Percentiles rank a stretch among this genome's conserved stretches.
phyloP scores from a whole-genome alignment of 2,113 vertebrate genomes.

The Macrotus californicus region DNA sequence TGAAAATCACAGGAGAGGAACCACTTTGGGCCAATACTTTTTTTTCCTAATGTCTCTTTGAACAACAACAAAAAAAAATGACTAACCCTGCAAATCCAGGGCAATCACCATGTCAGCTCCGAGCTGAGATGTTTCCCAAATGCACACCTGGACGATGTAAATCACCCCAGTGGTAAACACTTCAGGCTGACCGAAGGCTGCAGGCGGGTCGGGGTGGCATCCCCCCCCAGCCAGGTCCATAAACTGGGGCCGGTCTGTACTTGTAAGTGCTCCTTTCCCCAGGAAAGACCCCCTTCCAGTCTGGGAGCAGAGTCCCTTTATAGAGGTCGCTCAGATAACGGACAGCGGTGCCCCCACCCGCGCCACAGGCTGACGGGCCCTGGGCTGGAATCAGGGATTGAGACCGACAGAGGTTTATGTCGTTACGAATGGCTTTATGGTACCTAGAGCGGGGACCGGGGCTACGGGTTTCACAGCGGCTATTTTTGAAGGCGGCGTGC shows the following conservation, averaged over 20 bases:
- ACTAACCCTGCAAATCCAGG: constrained; percentile 79
- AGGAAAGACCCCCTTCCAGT: constrained; percentile 49
- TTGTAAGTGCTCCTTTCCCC: constrained; percentile 59
- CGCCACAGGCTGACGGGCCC: rapidly evolving
- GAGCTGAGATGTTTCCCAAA: constrained; percentile 81
- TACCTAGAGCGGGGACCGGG: background rate
- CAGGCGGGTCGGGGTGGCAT: background rate
- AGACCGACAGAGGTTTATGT: background rate
- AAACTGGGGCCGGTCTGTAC: constrained; percentile 71
- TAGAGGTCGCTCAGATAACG: background rate
- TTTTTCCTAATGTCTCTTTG: constrained; percentile 34
- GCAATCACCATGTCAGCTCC: constrained; percentile 79
- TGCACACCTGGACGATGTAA: constrained; percentile 95
- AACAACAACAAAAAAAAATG: constrained; percentile 64
- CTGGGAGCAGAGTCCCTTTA: background rate
- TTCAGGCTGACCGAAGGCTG: constrained; percentile 77
- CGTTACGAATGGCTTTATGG: background rate
- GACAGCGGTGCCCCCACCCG: background rate
- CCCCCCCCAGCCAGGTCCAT: constrained; percentile 22
- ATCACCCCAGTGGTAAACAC: constrained; percentile 93
- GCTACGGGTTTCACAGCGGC: background rate
- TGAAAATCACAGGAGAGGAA: background rate
- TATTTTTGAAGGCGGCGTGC: background rate
- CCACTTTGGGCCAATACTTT: rapidly evolving
- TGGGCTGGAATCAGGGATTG: background rate